Conservation (phyloP, 1,140 invertebrate species). For the Solen grandis region DNA sequence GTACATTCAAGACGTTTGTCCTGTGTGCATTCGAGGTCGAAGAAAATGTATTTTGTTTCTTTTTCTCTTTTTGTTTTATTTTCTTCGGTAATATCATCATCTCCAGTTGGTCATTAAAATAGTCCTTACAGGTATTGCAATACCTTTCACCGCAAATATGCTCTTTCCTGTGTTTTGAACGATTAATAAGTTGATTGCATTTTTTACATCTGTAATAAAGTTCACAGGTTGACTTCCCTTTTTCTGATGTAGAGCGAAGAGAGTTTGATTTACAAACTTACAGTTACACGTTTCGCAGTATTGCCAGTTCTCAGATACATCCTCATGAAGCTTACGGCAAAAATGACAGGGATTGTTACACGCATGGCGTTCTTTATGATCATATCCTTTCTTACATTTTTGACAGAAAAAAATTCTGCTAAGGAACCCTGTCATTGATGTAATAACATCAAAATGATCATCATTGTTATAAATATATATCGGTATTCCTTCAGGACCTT, state of each 20-base stretch:
- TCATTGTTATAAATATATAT: neutral
- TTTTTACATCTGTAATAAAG: constrained; percentile 38
- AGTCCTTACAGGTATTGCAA: too few relatives aligned
- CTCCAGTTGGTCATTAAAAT: too few relatives aligned
- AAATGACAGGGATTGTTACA: neutral
- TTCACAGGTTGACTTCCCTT: constrained; percentile 36
- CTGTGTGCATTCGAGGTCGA: too few relatives aligned
- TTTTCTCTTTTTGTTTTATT: constrained; percentile 9
- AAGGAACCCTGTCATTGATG: neutral
- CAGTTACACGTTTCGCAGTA: too few relatives aligned
- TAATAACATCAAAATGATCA: neutral
- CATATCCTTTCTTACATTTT: neutral
- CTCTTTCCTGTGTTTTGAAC: too few relatives aligned
- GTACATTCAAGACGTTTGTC: too few relatives aligned
- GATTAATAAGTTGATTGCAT: constrained; percentile 32
- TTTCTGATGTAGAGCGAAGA: constrained; percentile 11
- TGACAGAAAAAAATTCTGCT: neutral
- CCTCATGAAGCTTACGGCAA: constrained; percentile 26
- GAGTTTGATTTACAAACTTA: too few relatives aligned
- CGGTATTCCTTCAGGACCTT: constrained; percentile 9
- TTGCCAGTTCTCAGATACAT: too few relatives aligned
- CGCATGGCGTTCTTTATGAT: neutral
- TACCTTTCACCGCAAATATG: constrained; percentile 50
- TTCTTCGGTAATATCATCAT: too few relatives aligned
- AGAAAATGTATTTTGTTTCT: too few relatives aligned